Base-by-base conservation (phyloP, 2,113 vertebrate species). In the Protomyctophum bolini region DNA sequence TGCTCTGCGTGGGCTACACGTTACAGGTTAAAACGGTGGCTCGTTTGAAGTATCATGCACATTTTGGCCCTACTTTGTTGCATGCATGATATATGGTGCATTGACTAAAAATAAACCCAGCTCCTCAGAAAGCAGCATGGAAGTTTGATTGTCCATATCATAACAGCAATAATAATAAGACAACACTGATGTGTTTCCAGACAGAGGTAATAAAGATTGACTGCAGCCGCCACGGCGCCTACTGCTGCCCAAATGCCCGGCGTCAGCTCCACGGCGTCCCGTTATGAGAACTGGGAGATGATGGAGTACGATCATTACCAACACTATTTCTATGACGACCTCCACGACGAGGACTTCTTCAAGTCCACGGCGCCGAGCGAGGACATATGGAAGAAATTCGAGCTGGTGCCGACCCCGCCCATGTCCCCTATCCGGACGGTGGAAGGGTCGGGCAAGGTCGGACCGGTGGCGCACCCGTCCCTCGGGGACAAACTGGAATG, bases 331-430 rank as follows among this genome's bases (percentile, higher is more conserved):
- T 97, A 96, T 87, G 96, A 96, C 86, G 95, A 98, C 84, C 93
- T 95, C 80, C 94, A 94, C 76, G 94, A 98, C 60, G 96, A 97
- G 90, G 96, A 98, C 87, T 96, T 96, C 83, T 95, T 96, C 83
- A 96, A 95, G 84, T 97, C 95, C 75, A 96, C 95, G 3, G 96
- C 96, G 8, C 96, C 97, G 85, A 97, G 97, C 72, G 97, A 97
- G 89, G 97, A 98, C 86, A 97, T 98, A 79, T 98, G 97, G 97
- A 97, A 98, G 91, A 98, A 98, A 93, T 98, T 98, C 79, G 96
- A 98, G 89, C 93, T 97, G 83, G 96, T 98, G 1, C 96, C 96
- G 74, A 97, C 96, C 78, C 96, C 96, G 63, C 95, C 96, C 81
- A 88, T 93, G 88, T 96, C 95, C 59, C 95, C 95, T 0, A 87